Conservation (phyloP, 2,888 invertebrate genomes). For the Tridacna crocea region DNA sequence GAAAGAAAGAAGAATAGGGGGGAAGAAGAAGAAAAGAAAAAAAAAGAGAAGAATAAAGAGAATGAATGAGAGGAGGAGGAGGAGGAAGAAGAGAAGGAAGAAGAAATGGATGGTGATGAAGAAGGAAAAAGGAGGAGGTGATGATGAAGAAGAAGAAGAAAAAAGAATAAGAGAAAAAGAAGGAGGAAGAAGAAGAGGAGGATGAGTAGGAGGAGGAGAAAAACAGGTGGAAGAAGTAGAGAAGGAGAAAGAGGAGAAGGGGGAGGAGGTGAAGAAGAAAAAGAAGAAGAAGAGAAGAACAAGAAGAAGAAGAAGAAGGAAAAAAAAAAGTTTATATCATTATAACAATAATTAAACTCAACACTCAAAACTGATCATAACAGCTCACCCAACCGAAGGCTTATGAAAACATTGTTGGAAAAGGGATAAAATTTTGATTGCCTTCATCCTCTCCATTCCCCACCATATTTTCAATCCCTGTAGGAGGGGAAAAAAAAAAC, state of each 20-base stretch:
- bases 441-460: no score
- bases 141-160: neutral
- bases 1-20: neutral
- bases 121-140: neutral
- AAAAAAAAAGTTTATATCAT: no score
- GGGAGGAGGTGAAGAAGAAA: no score
- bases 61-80: neutral
- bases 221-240: neutral
- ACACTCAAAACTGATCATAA: no score
- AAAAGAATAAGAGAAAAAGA: neutral
- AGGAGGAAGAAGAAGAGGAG: neutral
- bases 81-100: slow-evolving; percentile 1
- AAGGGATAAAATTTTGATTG: no score
- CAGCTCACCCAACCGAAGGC: no score
- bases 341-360: no score
- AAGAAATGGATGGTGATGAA: neutral
- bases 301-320: no score
- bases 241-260: neutral
- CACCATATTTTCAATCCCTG: no score
- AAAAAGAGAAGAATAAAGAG: neutral
- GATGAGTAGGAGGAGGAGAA: neutral
- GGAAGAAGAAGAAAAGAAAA: neutral
- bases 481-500: no score
- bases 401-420: no score
- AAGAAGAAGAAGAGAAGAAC: no score